phyloP scores from a whole-genome alignment of 2,113 vertebrate genomes.

The Chaetops frenatus region DNA sequence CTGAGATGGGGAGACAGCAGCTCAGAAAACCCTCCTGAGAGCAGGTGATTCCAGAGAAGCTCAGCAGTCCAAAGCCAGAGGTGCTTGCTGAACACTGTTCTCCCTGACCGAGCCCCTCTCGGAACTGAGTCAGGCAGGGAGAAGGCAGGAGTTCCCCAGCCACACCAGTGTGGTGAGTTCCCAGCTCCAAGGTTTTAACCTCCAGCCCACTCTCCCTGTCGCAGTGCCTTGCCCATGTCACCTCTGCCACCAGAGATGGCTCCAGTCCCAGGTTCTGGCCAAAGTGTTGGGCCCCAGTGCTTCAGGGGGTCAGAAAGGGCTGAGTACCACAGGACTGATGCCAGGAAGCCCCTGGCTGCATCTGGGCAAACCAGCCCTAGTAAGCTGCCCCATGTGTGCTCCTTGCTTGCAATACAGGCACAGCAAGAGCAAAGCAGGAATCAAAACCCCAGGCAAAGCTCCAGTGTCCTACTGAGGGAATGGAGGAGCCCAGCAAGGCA shows the following conservation, averaged over 20 bases:
- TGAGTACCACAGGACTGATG: not conserved
- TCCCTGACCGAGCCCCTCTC: not conserved
- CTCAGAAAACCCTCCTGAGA: not conserved
- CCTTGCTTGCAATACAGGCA: not conserved
- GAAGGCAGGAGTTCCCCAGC: not conserved
- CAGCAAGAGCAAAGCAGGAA: not conserved
- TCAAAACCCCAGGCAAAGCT: not conserved
- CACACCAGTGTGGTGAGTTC: not conserved
- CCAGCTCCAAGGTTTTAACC: not conserved
- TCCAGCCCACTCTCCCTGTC: not conserved
- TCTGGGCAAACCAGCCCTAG: not conserved
- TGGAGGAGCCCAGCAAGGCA: not conserved
- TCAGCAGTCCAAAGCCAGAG: not conserved
- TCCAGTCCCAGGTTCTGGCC: not conserved
- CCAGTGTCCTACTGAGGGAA: not conserved
- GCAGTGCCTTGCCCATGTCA: not conserved
- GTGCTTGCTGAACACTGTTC: not conserved
- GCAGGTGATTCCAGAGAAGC: rapidly evolving
- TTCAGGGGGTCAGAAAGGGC: not conserved
- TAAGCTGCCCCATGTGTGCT: not conserved
- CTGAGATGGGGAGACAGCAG: rapidly evolving
- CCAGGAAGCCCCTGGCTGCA: not conserved
- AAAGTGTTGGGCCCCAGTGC: not conserved
- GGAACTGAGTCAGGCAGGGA: not conserved
- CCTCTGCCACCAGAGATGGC: not conserved